These are phyloP conservation scores for Fratercula arctica DNA, from an alignment of 2,797 vertebrate species.

Conservation along the genomic window DNA sequence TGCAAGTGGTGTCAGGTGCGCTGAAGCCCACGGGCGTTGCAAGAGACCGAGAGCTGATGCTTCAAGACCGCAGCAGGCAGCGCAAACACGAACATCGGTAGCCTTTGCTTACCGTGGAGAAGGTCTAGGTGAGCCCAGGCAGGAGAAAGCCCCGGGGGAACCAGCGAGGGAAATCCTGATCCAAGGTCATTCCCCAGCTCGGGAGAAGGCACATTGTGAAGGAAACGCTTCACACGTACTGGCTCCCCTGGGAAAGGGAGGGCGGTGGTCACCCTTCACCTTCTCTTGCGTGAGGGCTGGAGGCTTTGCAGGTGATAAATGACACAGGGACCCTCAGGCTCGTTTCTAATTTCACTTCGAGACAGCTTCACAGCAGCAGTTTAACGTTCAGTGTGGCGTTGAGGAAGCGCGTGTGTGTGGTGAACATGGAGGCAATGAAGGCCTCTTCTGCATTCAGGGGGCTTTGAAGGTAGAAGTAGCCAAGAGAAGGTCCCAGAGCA, in stretches of 20 bases:
- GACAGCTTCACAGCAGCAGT: neutral
- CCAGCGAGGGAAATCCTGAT: neutral
- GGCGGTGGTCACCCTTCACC: too few species aligned
- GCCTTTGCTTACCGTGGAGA: neutral
- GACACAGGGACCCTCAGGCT: neutral
- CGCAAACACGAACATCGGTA: neutral
- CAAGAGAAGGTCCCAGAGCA: neutral
- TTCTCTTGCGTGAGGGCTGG: fast-evolving
- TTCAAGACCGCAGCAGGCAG: neutral
- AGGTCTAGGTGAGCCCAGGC: neutral
- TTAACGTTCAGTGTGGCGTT: fast-evolving
- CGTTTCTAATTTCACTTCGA: fast-evolving
- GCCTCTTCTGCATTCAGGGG: neutral
- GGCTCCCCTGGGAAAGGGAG: neutral
- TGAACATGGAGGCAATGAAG: neutral
- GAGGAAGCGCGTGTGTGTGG: neutral
- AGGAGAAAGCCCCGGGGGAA: neutral
- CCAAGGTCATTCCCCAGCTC: neutral
- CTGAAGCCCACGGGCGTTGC: neutral
- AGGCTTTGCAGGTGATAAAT: neutral
- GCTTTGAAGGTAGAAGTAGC: neutral
- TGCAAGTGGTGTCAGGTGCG: neutral
- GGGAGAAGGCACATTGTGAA: neutral
- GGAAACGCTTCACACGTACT: neutral
- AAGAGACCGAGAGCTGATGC: neutral